phyloP scores from a whole-genome alignment of 2,888 invertebrate genomes.

The Gymnoscelis rufifasciata region DNA sequence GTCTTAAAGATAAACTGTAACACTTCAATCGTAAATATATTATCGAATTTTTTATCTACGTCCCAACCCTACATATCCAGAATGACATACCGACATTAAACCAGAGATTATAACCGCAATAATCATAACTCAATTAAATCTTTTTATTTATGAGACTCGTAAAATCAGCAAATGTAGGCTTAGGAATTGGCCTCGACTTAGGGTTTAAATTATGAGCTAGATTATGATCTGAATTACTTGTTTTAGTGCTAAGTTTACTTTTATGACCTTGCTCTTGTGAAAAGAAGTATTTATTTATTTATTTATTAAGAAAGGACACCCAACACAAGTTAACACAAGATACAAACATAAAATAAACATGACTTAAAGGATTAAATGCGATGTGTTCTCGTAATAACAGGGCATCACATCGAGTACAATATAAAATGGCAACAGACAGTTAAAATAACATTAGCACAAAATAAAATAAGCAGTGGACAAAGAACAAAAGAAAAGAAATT shows the following conservation, averaged over 20 bases:
- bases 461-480: too few relatives aligned
- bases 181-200: constrained; percentile 45
- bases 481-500: too few relatives aligned
- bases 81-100: constrained; percentile 49
- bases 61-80: constrained; percentile 39
- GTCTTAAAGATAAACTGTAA: too few relatives aligned
- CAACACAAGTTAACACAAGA: too few relatives aligned
- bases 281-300: neutral
- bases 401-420: too few relatives aligned
- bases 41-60: neutral
- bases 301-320: too few relatives aligned
- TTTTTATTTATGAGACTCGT: constrained; percentile 65
- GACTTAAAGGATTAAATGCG: too few relatives aligned
- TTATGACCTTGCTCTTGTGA: neutral
- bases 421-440: too few relatives aligned
- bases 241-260: neutral
- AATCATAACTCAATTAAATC: constrained; percentile 78
- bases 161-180: constrained; percentile 57
- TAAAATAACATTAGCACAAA: too few relatives aligned
- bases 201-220: constrained; percentile 11
- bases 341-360: too few relatives aligned
- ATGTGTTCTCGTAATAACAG: too few relatives aligned
- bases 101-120: constrained; percentile 63
- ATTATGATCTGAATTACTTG: constrained; percentile 7
- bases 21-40: too few relatives aligned